phyloP scores from a whole-genome alignment of 2,797 vertebrate genomes.

The Acrossocheilus fasciatus region DNA sequence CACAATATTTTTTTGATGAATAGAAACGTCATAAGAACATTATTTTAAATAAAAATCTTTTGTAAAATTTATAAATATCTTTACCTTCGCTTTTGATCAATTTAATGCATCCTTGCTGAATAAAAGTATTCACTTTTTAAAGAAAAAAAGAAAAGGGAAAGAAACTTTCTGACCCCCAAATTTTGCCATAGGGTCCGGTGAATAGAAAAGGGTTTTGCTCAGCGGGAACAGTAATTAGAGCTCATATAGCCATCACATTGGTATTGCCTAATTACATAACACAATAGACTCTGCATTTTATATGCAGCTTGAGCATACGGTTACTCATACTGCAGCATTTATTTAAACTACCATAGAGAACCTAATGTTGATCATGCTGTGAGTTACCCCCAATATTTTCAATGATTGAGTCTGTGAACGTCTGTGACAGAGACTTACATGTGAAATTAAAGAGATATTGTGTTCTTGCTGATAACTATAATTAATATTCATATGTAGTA shows the following conservation, averaged over 20 bases:
- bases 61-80: background rate
- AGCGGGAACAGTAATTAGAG: background rate
- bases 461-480: background rate
- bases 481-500: conserved; percentile 11
- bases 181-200: background rate
- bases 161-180: background rate
- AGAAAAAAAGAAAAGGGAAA: background rate
- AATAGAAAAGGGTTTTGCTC: background rate
- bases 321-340: conserved; percentile 17
- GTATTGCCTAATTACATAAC: conserved; percentile 5
- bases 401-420: background rate
- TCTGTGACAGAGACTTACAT: background rate
- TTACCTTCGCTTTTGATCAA: background rate
- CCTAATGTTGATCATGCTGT: background rate
- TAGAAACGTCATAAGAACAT: background rate
- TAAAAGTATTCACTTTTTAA: background rate
- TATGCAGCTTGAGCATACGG: background rate
- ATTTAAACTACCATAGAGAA: background rate
- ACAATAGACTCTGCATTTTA: conserved; percentile 8
- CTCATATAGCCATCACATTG: background rate
- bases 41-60: background rate
- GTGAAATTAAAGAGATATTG: conserved; percentile 21
- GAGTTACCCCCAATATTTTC: conserved; percentile 14
- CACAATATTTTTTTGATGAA: background rate
- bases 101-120: background rate